These are phyloP conservation scores for Alcis repandata DNA, from an alignment of 2,888 invertebrate species.

Conservation along the genomic window DNA sequence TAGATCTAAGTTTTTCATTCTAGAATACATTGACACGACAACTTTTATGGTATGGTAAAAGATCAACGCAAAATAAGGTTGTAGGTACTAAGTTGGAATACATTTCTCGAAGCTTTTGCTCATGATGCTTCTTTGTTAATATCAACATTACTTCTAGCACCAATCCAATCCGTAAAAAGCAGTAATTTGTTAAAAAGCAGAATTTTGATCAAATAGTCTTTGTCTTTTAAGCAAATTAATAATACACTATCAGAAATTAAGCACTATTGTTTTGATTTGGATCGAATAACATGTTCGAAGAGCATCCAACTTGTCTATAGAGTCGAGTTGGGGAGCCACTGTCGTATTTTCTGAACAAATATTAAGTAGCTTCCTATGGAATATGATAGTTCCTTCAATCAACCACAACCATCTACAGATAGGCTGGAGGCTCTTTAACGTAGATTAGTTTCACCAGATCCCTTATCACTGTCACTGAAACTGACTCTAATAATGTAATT, in stretches of 20 bases:
- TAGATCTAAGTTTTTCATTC: constrained; percentile 18
- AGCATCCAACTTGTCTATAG: not conserved
- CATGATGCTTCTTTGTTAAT: not conserved
- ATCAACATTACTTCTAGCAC: constrained; percentile 10
- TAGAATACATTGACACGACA: not conserved
- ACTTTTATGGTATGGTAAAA: not conserved
- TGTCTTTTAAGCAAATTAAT: not conserved
- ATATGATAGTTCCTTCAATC: too few species aligned
- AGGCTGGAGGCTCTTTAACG: not conserved
- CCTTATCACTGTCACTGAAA: constrained; percentile 6
- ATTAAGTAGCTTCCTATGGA: too few species aligned
- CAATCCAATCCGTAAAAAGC: not conserved
- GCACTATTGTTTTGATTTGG: not conserved
- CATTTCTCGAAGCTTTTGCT: not conserved
- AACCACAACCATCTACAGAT: not conserved
- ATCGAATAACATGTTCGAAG: not conserved
- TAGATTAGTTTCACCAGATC: not conserved
- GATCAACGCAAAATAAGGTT: not conserved
- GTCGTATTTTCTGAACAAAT: too few species aligned
- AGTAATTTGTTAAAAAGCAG: not conserved
- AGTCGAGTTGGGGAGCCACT: not conserved
- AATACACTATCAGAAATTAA: too few species aligned
- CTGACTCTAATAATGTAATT: constrained; percentile 9
- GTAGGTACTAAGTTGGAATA: not conserved
- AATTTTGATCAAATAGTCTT: not conserved